phyloP scores from a whole-genome alignment of 2,113 vertebrate genomes.

The Ariopsis seemanni region DNA sequence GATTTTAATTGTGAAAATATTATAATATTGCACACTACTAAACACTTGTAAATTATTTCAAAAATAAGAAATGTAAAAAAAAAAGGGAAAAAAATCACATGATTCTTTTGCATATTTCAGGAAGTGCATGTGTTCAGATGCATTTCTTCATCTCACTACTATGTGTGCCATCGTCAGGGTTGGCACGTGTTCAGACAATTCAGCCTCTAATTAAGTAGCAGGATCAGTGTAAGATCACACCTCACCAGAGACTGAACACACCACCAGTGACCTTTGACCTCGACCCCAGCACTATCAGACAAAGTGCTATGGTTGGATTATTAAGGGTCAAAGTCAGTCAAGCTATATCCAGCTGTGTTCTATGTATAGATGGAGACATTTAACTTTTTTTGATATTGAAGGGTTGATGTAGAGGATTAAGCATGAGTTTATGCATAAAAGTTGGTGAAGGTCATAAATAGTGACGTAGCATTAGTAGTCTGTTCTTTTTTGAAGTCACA shows the following conservation, averaged over 20 bases:
- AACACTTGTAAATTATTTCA: neutral
- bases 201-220: conserved; percentile 6
- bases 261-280: neutral
- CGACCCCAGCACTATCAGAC: neutral
- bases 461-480: neutral
- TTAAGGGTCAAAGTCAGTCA: neutral
- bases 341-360: neutral
- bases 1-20: neutral
- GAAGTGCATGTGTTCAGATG: neutral
- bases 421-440: neutral
- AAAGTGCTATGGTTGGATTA: neutral
- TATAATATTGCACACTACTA: neutral
- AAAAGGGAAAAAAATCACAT: neutral
- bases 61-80: neutral
- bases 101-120: neutral
- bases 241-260: neutral
- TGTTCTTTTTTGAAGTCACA: neutral
- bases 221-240: conserved; percentile 13
- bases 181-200: conserved; percentile 26
- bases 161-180: conserved; percentile 7
- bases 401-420: neutral
- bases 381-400: neutral
- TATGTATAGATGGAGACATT: neutral
- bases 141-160: neutral
- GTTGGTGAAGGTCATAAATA: neutral